phyloP scores from a whole-genome alignment of 2,797 vertebrate genomes.

The Manis javanica region DNA sequence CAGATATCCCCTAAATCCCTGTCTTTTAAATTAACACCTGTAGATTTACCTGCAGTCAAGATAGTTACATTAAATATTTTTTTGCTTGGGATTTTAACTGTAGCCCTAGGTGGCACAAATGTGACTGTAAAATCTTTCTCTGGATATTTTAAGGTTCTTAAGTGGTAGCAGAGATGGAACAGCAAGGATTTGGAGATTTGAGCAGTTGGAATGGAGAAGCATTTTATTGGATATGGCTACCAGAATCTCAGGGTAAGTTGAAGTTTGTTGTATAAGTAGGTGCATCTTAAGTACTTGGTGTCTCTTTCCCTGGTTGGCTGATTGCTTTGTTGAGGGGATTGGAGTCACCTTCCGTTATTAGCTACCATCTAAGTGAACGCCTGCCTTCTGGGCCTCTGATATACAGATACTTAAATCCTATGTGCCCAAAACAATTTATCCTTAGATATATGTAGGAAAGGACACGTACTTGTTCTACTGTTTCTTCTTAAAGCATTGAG shows the following conservation, averaged over 20 bases:
- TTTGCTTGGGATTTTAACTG: conserved; percentile 24
- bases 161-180: conserved; percentile 98
- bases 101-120: neutral
- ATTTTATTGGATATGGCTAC: conserved; percentile 95
- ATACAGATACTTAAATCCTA: neutral
- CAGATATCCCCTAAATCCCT: neutral
- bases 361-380: neutral
- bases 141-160: conserved; percentile 91
- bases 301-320: neutral
- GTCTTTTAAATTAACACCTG: neutral
- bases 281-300: neutral
- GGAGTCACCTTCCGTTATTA: neutral
- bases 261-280: neutral
- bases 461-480: neutral
- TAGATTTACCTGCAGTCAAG: neutral
- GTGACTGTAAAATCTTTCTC: conserved; percentile 44
- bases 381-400: neutral
- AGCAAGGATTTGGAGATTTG: conserved; percentile 95
- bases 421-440: neutral
- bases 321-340: neutral
- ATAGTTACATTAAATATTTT: neutral
- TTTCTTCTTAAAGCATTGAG: neutral
- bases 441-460: neutral
- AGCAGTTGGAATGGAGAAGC: conserved; percentile 95
- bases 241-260: conserved; percentile 91